phyloP scores from a whole-genome alignment of 2,797 vertebrate species.

The Neosilurus hyrtlii region DNA sequence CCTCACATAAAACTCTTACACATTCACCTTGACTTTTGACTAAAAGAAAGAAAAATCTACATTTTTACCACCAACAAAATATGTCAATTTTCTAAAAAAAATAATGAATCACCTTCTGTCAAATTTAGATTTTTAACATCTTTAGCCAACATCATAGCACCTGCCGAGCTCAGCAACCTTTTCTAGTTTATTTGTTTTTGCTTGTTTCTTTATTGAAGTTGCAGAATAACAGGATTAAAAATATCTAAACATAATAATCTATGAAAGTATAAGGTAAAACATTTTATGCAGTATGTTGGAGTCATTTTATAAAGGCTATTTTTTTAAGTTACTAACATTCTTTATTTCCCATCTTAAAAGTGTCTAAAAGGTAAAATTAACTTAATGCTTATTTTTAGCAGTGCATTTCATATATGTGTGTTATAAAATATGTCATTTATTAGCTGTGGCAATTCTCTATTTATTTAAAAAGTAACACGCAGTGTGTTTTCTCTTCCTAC shows the following conservation, averaged over 20 bases:
- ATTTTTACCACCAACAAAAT: background rate
- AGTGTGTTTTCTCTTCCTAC: background rate
- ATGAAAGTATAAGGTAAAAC: background rate
- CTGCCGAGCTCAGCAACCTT: background rate
- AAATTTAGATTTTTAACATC: too few species aligned
- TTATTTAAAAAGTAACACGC: background rate
- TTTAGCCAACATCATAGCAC: background rate
- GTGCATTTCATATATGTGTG: background rate
- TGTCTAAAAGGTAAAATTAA: background rate
- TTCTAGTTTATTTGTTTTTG: background rate
- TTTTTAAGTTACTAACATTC: background rate
- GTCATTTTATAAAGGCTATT: too few species aligned
- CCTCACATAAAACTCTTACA: background rate
- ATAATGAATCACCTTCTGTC: background rate
- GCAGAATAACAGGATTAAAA: background rate
- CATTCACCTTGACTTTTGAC: background rate
- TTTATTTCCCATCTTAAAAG: background rate
- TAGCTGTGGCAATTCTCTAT: background rate
- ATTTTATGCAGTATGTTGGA: too few species aligned
- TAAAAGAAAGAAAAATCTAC: background rate
- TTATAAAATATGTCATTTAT: background rate
- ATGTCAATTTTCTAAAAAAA: background rate
- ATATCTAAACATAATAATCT: background rate
- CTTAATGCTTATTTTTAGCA: background rate
- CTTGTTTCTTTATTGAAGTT: background rate